A percentile compares a stretch with the other conserved stretches of the same genome.
phyloP scores from a whole-genome alignment of 1,140 invertebrate species.

The Pinna nobilis region DNA sequence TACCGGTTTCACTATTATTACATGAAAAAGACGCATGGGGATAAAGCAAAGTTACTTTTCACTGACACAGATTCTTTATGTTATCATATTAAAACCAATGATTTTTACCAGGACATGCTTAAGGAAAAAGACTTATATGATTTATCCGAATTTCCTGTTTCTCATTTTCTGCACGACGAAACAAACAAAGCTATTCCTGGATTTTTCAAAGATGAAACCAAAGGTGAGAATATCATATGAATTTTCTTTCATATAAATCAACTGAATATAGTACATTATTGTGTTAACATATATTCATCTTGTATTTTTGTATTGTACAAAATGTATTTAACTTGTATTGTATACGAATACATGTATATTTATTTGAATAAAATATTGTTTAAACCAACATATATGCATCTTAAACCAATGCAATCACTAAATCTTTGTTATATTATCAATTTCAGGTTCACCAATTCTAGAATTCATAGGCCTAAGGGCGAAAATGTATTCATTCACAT shows the following conservation, averaged over 20 bases:
- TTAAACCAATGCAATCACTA: not conserved
- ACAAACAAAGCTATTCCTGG: not conserved
- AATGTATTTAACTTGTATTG: no score
- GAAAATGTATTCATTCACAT: slow-evolving; percentile 19
- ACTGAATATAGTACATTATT: no score
- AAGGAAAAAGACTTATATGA: slow-evolving; percentile 19
- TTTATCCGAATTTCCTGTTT: slow-evolving; percentile 21
- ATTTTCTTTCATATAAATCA: no score
- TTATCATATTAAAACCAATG: not conserved
- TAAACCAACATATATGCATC: not conserved
- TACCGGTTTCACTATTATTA: slow-evolving; percentile 27
- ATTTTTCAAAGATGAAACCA: slow-evolving; percentile 15
- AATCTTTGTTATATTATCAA: not conserved
- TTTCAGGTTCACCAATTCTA: slow-evolving; percentile 12
- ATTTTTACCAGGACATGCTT: slow-evolving; percentile 26
- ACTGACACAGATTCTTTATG: slow-evolving; percentile 23
- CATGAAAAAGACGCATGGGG: slow-evolving; percentile 12
- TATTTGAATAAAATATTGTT: not conserved
- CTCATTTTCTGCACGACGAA: not conserved
- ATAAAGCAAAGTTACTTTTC: not conserved
- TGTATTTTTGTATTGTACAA: no score
- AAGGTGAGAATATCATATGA: not conserved
- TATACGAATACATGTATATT: not conserved
- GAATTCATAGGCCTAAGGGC: slow-evolving; percentile 10
- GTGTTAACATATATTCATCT: no score